Evolutionary conservation across 2,888 invertebrate genomes (phyloP), one percentile per base, ranked within the genome.

Genomic region (Dilophus febrilis): DNA sequence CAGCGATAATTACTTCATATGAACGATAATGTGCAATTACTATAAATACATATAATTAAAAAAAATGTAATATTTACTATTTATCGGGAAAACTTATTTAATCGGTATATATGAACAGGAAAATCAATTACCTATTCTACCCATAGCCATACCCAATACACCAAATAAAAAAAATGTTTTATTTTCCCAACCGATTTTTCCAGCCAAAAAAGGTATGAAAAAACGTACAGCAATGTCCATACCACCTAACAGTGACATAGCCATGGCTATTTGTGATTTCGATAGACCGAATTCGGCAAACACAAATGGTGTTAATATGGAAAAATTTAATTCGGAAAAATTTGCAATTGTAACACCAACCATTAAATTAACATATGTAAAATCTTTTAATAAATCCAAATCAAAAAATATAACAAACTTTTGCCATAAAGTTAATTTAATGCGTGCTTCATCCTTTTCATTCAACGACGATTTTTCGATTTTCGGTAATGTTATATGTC

Each of bases 311-410:
- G 78, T 79, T 36, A 81, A 51, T 36, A 80, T 68, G 2, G 79
- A 76, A 53, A 80, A 81, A 53, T 81, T 81, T 7, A 79, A 50
- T 55, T 81, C 81, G 4, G 72, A 73, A 49, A 79, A 79, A 52
- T 73, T 74, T 1, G 78, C 78, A 31, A 79, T 60, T 1, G 77
- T 79, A 36, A 80, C 64, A 1, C 81, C 81, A 40, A 78, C 53
- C 66, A 79, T 77, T 13, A 80, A 61, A 50, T 77, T 80, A 3
- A 79, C 68, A 49, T 74, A 81, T 4, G 74, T 70, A 12, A 70
- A 69, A 57, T 81, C 80, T 48, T 71, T 71, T 40, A 81, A 55
- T 37, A 81, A 64, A 53, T 76, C 75, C 43, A 81, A 64, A 54
- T 80, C 81, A 50, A 81, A 80, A 53, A 79, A 79, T 27, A 72